Evolutionary conservation across 2,888 invertebrate species (phyloP).

Genomic region (Tachina lurida): DNA sequence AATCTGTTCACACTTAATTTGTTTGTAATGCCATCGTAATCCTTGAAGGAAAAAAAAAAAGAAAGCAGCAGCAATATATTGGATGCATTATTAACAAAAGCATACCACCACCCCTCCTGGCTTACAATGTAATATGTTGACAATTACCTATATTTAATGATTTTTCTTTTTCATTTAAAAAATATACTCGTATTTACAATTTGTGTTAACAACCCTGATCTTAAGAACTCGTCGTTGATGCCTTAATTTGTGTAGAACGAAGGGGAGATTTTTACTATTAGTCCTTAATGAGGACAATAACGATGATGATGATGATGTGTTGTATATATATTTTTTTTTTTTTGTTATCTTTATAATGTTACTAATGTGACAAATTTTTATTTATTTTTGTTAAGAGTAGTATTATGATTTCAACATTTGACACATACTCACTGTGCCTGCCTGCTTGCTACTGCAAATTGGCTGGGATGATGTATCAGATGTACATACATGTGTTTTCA

Average conservation of each 20-base stretch:
- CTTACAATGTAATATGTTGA: conserved; percentile 66
- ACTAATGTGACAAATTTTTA: conserved; percentile 70
- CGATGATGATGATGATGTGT: conserved; percentile 16
- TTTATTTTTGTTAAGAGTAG: conserved; percentile 23
- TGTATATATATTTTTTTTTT: neutral
- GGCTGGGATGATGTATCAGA: conserved; percentile 40
- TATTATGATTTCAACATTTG: conserved; percentile 47
- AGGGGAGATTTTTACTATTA: conserved; percentile 39
- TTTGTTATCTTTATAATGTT: conserved; percentile 37
- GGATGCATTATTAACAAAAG: conserved; percentile 30
- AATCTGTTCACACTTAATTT: conserved; percentile 81
- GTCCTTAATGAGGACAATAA: conserved; percentile 3
- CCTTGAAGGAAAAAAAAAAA: conserved; percentile 73
- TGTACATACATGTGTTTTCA: conserved; percentile 49
- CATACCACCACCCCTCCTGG: conserved; percentile 46
- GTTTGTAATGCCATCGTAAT: conserved; percentile 79
- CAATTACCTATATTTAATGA: conserved; percentile 69
- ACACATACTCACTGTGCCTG: conserved; percentile 43
- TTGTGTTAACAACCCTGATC: conserved; percentile 52
- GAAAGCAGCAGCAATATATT: conserved; percentile 45
- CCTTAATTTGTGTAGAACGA: conserved; percentile 46
- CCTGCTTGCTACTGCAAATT: conserved; percentile 36
- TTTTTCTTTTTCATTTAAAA: conserved; percentile 31
- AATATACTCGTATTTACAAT: conserved; percentile 20
- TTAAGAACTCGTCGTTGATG: conserved; percentile 44